These are phyloP conservation scores for Herpailurus yagouaroundi DNA, from an alignment of 2,113 vertebrate genomes.

Conservation along the genomic window DNA sequence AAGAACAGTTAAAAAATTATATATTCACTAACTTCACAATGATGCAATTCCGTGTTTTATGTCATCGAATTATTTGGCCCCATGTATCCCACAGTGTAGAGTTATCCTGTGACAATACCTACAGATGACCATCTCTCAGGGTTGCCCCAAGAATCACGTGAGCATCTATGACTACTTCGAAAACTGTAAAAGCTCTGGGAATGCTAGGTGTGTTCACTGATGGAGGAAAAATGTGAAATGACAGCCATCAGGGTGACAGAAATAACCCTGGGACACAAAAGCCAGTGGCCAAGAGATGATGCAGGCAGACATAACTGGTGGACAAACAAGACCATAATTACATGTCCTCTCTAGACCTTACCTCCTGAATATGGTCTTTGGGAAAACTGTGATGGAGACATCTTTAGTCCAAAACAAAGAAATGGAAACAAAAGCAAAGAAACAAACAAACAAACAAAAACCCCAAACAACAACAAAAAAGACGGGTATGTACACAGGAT, in stretches of 20 bases:
- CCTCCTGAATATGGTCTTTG: neutral
- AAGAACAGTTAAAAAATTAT: neutral
- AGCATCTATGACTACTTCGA: neutral
- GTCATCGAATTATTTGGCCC: neutral
- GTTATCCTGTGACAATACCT: neutral
- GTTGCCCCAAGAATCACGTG: neutral
- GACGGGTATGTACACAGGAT: neutral
- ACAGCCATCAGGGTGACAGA: neutral
- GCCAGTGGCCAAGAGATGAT: neutral
- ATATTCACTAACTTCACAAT: neutral
- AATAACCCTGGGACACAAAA: neutral
- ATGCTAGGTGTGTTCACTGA: neutral
- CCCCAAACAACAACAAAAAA: neutral
- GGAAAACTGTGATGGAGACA: neutral
- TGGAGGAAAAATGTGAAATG: neutral
- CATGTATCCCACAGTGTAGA: neutral
- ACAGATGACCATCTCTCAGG: neutral
- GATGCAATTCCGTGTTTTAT: neutral
- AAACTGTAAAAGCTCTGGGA: neutral
- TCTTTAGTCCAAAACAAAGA: neutral
- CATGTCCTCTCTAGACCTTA: neutral
- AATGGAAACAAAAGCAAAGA: neutral
- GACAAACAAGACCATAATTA: neutral
- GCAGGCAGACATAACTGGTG: neutral
- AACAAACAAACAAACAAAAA: no score